Evolutionary conservation across 2,797 vertebrate genomes (phyloP), one percentile per base, ranked within the genome.

Genomic region (Denticeps clupeoides): DNA sequence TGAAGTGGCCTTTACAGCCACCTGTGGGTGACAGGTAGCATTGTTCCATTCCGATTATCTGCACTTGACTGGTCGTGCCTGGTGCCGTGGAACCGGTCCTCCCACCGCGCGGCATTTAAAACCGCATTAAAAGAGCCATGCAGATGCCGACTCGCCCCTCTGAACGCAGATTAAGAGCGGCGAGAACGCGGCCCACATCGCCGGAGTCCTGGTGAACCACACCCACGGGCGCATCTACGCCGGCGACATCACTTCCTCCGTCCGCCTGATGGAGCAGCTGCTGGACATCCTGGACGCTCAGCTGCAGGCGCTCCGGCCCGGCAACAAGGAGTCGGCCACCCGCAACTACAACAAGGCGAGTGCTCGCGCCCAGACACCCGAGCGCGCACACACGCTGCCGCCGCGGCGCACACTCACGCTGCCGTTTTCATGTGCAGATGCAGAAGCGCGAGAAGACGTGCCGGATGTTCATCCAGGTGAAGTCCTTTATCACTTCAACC

Each of bases 101-200:
- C n/a, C n/a, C n/a, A n/a, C n/a, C n/a, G n/a, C n/a, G n/a, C n/a
- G n/a, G n/a, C n/a, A n/a, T n/a, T n/a, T n/a, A n/a, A n/a, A n/a
- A n/a, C n/a, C n/a, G n/a, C n/a, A n/a, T n/a, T n/a, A n/a, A n/a
- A n/a, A n/a, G n/a, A n/a, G n/a, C n/a, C n/a, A n/a, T n/a, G n/a
- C n/a, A n/a, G n/a, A n/a, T n/a, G n/a, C n/a, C n/a, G n/a, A n/a
- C n/a, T n/a, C n/a, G n/a, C n/a, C n/a, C n/a, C n/a, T n/a, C n/a
- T n/a, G n/a, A n/a, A 32, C 18, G 3, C 48, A 94, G 91, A 94
- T 94, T 56, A 93, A 91, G 69, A 94, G 89, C 1, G 91, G 91
- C 2, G 90, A 96, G 82, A 96, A 96, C 0, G 91, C 90, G 0
- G 92, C 91, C 35, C 90, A 90, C 71, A 91, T 94, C 4, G 92